A percentile compares a stretch with the other conserved stretches of the same genome.
These are phyloP conservation scores for Garra rufa DNA, from an alignment of 2,113 vertebrate species.

Conservation along the genomic window DNA sequence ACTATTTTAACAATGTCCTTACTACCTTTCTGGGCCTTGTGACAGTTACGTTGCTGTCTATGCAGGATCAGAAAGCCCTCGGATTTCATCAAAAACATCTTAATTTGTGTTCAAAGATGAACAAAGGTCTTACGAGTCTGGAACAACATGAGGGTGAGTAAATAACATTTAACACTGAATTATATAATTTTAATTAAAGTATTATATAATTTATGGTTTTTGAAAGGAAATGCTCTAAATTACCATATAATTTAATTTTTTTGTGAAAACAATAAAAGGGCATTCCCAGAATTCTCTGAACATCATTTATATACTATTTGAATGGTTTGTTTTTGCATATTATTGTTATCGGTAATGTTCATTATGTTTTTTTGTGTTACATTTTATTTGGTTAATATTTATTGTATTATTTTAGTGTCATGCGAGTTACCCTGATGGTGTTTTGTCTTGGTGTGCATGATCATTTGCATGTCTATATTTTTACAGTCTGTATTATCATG, in stretches of 20 bases:
- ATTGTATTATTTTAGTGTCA: not conserved
- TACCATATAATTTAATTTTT: not conserved
- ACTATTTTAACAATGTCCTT: no score
- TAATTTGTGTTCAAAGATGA: no score
- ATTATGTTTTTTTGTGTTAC: not conserved
- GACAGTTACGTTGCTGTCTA: no score
- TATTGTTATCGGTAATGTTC: not conserved
- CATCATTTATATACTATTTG: no score
- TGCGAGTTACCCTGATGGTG: not conserved
- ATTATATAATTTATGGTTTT: not conserved
- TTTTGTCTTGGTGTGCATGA: no score
- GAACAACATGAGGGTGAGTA: no score
- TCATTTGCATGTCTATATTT: not conserved
- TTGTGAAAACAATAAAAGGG: not conserved
- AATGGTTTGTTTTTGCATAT: not conserved
- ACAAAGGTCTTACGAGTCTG: no score
- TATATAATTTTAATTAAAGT: not conserved
- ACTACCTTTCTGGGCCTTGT: no score
- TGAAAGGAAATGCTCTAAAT: not conserved
- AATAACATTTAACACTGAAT: not conserved
- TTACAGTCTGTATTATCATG: not conserved
- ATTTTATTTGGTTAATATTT: not conserved
- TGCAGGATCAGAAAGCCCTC: no score
- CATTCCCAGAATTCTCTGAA: not conserved
- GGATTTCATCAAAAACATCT: no score